Conservation (phyloP, 1,140 invertebrate genomes). For the Saccostrea glomerata region DNA sequence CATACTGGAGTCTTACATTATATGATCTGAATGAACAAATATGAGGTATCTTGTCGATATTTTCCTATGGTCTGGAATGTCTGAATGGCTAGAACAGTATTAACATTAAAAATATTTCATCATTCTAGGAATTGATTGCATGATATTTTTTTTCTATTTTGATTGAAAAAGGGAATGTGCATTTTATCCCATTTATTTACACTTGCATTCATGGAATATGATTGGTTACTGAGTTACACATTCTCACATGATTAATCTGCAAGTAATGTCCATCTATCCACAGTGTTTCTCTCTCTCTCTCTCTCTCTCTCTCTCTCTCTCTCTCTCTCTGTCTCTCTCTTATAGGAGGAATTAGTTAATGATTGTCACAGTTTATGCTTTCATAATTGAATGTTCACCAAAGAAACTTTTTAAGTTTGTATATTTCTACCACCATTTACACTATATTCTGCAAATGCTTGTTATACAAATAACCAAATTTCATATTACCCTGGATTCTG, state of each 20-base stretch:
- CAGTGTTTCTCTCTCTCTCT: background rate
- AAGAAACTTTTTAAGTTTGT: constrained; percentile 7
- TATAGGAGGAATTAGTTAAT: background rate
- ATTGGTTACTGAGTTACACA: too few relatives aligned
- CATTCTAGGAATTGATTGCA: background rate
- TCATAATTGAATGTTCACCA: background rate
- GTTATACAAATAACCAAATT: background rate
- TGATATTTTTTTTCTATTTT: background rate
- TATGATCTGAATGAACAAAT: constrained; percentile 20
- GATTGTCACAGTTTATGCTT: background rate
- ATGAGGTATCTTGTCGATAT: background rate
- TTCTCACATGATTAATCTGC: background rate
- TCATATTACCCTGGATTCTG: background rate
- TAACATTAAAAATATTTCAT: background rate
- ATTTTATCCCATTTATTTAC: too few relatives aligned
- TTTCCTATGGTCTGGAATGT: background rate
- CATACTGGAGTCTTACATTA: background rate
- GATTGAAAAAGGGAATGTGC: too few relatives aligned
- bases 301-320: background rate
- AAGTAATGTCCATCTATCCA: background rate
- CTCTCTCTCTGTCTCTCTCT: background rate
- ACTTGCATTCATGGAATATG: too few relatives aligned
- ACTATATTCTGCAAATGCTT: constrained; percentile 18
- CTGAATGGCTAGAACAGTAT: background rate
- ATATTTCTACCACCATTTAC: constrained; percentile 4